These are phyloP conservation scores for Malurus leucopterus DNA, from an alignment of 2,797 vertebrate genomes.

Conservation along the genomic window DNA sequence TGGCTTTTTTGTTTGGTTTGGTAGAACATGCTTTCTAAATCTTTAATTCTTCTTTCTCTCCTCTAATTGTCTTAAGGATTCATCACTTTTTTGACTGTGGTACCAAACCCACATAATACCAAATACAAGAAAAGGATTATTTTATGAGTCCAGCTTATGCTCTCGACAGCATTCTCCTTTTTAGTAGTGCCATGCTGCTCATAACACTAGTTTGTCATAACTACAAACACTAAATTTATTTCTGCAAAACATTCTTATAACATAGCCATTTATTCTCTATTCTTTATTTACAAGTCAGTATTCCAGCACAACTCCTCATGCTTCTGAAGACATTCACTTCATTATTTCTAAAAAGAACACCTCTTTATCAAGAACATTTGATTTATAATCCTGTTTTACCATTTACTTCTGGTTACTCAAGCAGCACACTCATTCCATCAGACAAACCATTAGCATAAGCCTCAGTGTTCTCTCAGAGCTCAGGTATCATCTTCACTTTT, in stretches of 20 bases:
- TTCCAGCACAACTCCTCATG: neutral
- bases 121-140: neutral
- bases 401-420: neutral
- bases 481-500: neutral
- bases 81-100: neutral
- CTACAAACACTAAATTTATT: neutral
- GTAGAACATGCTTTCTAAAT: neutral
- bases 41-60: fast-evolving
- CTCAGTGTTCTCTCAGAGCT: neutral
- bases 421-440: neutral
- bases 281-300: neutral
- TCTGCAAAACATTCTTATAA: neutral
- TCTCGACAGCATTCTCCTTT: neutral
- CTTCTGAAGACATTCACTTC: neutral
- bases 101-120: neutral
- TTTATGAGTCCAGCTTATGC: neutral
- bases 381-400: neutral
- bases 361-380: neutral
- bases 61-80: neutral
- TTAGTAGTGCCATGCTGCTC: neutral
- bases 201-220: neutral
- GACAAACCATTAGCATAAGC: neutral
- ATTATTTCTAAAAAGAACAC: neutral
- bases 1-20: neutral
- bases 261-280: neutral